Evolutionary conservation across 2,888 invertebrate genomes (phyloP), one percentile per base, ranked within the genome.

Genomic region (Bedellia somnulentella): DNA sequence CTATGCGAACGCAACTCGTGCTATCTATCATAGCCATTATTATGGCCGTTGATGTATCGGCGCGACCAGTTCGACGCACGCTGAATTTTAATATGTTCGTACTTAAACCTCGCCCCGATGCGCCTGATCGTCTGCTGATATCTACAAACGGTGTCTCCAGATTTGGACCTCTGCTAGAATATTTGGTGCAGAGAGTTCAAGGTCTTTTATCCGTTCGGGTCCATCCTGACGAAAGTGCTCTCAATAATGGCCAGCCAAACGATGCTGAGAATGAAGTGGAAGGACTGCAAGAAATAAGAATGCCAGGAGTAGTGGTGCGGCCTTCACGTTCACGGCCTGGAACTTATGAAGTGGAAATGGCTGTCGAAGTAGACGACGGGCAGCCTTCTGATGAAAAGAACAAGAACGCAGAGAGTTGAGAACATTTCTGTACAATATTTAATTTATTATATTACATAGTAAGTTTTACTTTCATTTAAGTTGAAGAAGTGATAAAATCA

Each of bases 141-240:
- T 48, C 66, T 1, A 66, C 67, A 0, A 63, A 70, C 18, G 70
- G 68, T 0, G 48, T 73, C 1, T 79, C 78, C 1, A 70, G 81
- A 46, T 83, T 87, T 49, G 86, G 87, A 4, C 83, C 85, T 1
- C 57, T 86, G 28, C 52, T 87, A 37, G 87, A 87, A 47, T 80
- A 80, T 40, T 52, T 87, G 23, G 79, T 86, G 4, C 86, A 87
- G 48, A 77, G 82, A 27, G 79, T 87, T 30, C 87, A 87, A 57
- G 78, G 82, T 1, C 75, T 82, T 41, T 82, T 83, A 61, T 87
- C 87, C 0, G 80, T 82, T n/a, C 82, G 82, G 43, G 59, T 80
- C 30, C 76, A 82, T 14, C 77, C 79, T 39, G 80, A 82, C 21
- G 33, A 17, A 28, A 32, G 18, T 30, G 17, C 22, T 24, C 6